A percentile compares a stretch with the other conserved stretches of the same genome.
Conservation (phyloP, 2,888 invertebrate genomes). For the Dorcus parallelipipedus region DNA sequence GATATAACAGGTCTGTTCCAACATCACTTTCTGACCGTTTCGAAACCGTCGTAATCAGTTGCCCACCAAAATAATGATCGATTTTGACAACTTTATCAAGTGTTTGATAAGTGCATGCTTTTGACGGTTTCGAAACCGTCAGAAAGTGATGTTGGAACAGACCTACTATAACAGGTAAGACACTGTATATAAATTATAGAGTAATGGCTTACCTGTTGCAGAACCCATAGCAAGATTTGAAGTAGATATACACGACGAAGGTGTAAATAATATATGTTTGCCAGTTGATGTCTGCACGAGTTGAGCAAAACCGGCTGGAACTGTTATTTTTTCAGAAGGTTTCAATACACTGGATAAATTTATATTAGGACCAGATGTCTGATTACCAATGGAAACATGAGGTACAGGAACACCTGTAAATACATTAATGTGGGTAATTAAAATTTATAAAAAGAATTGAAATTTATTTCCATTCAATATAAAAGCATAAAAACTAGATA, state of each 20-base stretch:
- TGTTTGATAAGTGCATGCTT: no score
- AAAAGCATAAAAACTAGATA: no score
- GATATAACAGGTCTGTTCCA: no score
- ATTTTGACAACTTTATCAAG: no score
- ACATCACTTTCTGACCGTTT: no score
- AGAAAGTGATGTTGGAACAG: no score
- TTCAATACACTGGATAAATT: slow-evolving; percentile 42
- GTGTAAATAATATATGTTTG: slow-evolving; percentile 64
- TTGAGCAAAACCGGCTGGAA: slow-evolving; percentile 55
- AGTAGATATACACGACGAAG: slow-evolving; percentile 47
- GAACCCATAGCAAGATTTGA: slow-evolving; percentile 40
- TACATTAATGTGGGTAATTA: slow-evolving; percentile 13
- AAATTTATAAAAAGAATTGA: slow-evolving; percentile 1
- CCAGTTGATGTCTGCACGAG: slow-evolving; percentile 70
- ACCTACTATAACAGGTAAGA: no score
- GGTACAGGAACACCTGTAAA: slow-evolving; percentile 52
- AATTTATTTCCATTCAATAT: neutral
- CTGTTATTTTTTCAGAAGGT: slow-evolving; percentile 40
- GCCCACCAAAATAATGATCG: no score
- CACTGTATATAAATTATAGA: neutral
- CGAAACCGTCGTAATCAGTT: no score
- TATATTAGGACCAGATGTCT: slow-evolving; percentile 27
- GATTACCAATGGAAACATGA: slow-evolving; percentile 37
- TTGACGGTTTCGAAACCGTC: no score
- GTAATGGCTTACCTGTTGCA: slow-evolving; percentile 25